Evolutionary conservation across 2,888 invertebrate genomes (phyloP).

Genomic region (Rotaria socialis): DNA sequence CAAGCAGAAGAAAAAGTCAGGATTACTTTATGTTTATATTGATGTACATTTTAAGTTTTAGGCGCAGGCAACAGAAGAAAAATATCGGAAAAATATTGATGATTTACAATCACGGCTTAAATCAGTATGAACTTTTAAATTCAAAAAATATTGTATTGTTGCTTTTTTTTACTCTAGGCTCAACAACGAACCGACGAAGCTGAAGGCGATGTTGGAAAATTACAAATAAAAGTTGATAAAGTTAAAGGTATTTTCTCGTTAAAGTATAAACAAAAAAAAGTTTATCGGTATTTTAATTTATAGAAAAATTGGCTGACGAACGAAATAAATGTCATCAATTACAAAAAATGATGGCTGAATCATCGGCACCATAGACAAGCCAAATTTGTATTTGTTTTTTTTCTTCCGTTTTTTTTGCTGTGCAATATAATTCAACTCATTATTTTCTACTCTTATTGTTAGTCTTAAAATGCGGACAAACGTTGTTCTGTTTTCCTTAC

Average conservation of each 20-base stretch:
- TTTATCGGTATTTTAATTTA: not conserved
- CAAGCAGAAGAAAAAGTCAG: not conserved
- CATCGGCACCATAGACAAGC: not conserved
- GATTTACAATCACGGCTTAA: not conserved
- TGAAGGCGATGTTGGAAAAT: slow-evolving; percentile 18
- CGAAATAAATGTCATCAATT: slow-evolving; percentile 28
- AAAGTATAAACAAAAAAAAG: not conserved
- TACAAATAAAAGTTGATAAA: slow-evolving; percentile 16
- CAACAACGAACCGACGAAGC: slow-evolving; percentile 26
- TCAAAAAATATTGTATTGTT: not conserved
- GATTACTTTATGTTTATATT: not conserved
- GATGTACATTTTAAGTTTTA: not conserved
- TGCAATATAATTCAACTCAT: slow-evolving; percentile 25
- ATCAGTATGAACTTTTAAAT: not conserved
- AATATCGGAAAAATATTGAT: slow-evolving; percentile 21
- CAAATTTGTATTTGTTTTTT: not conserved
- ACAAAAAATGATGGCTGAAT: slow-evolving; percentile 6
- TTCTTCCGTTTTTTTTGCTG: not conserved
- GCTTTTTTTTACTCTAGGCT: not conserved
- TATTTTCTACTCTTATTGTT: not conserved
- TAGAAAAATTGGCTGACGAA: slow-evolving; percentile 21
- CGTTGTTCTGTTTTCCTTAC: not conserved
- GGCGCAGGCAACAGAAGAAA: not conserved
- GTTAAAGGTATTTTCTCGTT: not conserved
- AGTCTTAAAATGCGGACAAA: not conserved